phyloP scores from a whole-genome alignment of 2,113 vertebrate species.

The Balaenoptera acutorostrata region DNA sequence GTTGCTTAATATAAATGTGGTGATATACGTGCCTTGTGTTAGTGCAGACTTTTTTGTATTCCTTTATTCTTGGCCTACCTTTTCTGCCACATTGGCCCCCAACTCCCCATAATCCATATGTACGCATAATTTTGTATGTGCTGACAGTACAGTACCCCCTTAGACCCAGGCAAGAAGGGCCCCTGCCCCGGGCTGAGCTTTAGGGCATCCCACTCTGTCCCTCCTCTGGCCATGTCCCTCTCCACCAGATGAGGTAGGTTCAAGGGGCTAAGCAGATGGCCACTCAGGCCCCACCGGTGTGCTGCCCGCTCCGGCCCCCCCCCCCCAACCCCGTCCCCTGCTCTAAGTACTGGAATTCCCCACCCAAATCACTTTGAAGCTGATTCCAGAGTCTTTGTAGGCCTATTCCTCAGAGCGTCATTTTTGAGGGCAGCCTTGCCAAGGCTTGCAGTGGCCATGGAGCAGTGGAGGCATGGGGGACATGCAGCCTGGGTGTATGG shows the following conservation, averaged over 20 bases:
- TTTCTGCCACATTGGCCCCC: neutral
- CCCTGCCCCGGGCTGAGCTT: neutral
- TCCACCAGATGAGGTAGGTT: neutral
- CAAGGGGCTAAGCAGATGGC: neutral
- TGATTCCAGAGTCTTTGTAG: neutral
- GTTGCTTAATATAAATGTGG: neutral
- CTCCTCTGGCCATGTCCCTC: neutral
- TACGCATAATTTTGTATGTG: neutral
- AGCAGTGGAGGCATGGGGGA: neutral
- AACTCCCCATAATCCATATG: neutral
- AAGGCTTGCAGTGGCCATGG: neutral
- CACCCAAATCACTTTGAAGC: neutral
- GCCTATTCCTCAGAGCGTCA: neutral
- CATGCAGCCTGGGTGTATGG: neutral
- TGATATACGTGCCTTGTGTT: neutral
- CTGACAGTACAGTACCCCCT: neutral
- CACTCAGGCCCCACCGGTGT: neutral
- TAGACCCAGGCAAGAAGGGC: neutral
- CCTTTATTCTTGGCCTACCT: neutral
- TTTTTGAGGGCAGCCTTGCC: neutral
- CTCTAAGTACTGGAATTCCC: neutral
- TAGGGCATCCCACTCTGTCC: neutral
- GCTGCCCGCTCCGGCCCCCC: accelerated
- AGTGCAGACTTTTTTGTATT: neutral
- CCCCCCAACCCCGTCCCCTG: neutral